Conservation (phyloP, 2,797 vertebrate genomes). For the Pseudochaenichthys georgianus region DNA sequence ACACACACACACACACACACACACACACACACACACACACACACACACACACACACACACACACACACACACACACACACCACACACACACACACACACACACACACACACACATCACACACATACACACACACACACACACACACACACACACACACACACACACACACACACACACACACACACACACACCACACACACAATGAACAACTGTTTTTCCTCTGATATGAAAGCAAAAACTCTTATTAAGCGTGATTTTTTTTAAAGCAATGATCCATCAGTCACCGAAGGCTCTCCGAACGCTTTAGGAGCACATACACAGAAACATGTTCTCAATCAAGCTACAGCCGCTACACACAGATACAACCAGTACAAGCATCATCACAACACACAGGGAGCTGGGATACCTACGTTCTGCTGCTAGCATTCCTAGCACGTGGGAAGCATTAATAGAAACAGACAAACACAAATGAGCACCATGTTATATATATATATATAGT, state of each 20-base stretch:
- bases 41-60: no score
- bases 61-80: no score
- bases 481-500: no score
- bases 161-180: conserved; percentile 63
- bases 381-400: conserved; percentile 43
- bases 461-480: conserved; percentile 42
- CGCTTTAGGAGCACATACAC: background rate
- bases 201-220: no score
- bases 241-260: no score
- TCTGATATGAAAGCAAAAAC: no score
- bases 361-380: background rate
- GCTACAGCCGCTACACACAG: background rate
- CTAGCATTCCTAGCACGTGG: conserved; percentile 94
- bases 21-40: no score
- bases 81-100: no score
- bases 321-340: background rate
- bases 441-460: conserved; percentile 93
- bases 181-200: background rate
- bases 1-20: background rate
- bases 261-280: background rate
- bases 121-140: no score
- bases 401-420: conserved; percentile 98
- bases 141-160: no score
- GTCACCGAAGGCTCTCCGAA: background rate
- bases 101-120: no score